Conservation (phyloP, 2,113 vertebrate species). For the Heloderma charlesbogerti region DNA sequence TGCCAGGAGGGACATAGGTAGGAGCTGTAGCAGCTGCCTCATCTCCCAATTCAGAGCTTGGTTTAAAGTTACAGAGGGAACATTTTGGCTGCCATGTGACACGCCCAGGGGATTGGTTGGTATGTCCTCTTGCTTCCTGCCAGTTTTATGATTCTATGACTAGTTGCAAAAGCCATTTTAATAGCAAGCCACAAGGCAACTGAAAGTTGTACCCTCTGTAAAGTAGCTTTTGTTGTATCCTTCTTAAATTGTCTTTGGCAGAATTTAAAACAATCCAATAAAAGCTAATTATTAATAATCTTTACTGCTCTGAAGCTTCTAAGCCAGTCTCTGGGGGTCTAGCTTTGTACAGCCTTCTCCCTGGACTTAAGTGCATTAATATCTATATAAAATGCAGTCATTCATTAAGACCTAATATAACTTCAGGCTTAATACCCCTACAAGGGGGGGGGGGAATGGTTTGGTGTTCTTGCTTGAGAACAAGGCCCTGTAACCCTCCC, state of each 20-base stretch:
- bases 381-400: conserved; percentile 3
- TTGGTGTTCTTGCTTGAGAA: background rate
- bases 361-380: background rate
- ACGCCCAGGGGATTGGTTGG: background rate
- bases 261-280: conserved; percentile 30
- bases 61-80: background rate
- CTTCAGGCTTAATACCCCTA: background rate
- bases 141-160: background rate
- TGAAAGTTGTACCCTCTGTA: background rate
- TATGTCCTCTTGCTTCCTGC: background rate
- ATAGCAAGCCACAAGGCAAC: background rate
- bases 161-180: background rate
- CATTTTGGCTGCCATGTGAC: background rate
- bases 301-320: conserved; percentile 21
- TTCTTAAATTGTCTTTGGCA: conserved; percentile 33
- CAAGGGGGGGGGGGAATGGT: background rate
- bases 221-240: conserved; percentile 12
- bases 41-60: background rate
- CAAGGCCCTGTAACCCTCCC: background rate
- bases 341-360: conserved; percentile 14
- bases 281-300: conserved; percentile 38
- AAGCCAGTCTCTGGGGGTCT: conserved; percentile 8
- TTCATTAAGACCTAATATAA: conserved; percentile 17
- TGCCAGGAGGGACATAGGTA: no score
- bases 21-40: background rate